Evolutionary conservation across 2,113 vertebrate species (phyloP), one percentile per base, ranked within the genome.

Genomic region (Symphodus melops): DNA sequence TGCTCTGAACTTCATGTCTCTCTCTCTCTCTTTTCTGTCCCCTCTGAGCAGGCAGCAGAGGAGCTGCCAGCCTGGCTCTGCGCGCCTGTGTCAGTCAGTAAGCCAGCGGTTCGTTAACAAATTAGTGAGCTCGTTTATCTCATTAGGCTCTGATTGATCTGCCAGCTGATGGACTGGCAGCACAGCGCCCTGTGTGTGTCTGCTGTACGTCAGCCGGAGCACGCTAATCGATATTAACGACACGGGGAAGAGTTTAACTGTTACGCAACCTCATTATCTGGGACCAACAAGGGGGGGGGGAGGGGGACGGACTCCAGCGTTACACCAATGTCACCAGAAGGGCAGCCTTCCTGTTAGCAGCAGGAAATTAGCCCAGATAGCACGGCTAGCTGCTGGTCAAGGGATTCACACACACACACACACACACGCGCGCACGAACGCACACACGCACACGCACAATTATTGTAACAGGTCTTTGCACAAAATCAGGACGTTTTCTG

Each of bases 101-200:
- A 80, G 86, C 72, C 87, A 78, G 87, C 56, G 48, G 72, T 81
- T 86, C 67, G 74, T 89, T 86, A 87, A 76, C 81, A 88, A 81
- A 92, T 92, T 87, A 90, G 75, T 74, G 61, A 73, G 64, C 81
- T 89, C 86, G 56, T 88, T 92, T 91, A 92, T 90, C 86, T 91
- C 85, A 62, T 92, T 91, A 90, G 73, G 57, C 67, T 51, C 61
- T 78, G 75, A 91, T 92, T 90, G 91, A 92, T 92, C 88, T 84
- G 81, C 81, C 81, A 74, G 70, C 84, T 79, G 82, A 89, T 75
- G 87, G 84, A 77, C 75, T 82, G 83, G 81, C 81, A 86, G n/a
- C 52, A 0, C 65, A 63, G 81, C 20, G 23, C 59, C 44, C 68
- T 20, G 76, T 76, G 72, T 69, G 79, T 75, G 81, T 77, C 69